Base-by-base conservation (phyloP, 2,113 vertebrate genomes). In the Hippolais icterina region DNA sequence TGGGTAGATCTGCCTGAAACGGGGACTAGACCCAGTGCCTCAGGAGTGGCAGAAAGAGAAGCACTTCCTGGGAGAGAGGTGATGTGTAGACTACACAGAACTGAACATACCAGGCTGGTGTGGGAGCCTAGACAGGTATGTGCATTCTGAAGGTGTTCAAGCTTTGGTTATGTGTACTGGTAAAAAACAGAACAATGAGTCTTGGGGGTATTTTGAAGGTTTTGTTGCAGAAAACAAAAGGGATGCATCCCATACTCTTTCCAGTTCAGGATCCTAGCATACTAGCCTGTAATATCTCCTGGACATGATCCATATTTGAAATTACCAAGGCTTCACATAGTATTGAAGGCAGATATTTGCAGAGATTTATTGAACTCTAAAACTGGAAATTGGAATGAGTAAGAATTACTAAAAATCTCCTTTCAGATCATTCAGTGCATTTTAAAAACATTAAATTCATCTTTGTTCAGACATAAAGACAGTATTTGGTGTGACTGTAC, bases 361-460 rank as follows among this genome's bases (percentile, higher is more conserved):
- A 53, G 79, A 63, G 59, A 61, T 90, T 90, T 90, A 90, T 53
- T 70, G 66, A 50, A 47, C 42, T 85, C 54, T 92, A 25, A 76
- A 88, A 54, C 35, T 59, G 59, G 44, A 85, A 68, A 88, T 82
- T n/a, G 64, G 49, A 82, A 76, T 87, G 37, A 70, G 23, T 87
- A 57, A 87, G 42, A 72, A 85, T 87, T 89, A 49, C 17, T 79
- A 52, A 82, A 52, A 82, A 82, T 71, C 35, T 47, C 42, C 23
- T 84, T 91, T 78, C 56, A 54, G 17, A 46, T 66, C 15, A 93
- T 81, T 39, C 66, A 35, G 39, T 79, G 49, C 53, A 33, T 85
- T 85, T 91, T 46, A 50, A 80, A 97, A 93, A 53, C 28, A 56
- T 64, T 66, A 77, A 33, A 66, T 66, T 95, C 18, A 28, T 90